Evolutionary conservation across 92 coral and sea anemone genomes (phyloP).

Genomic region (Porites lobata): DNA sequence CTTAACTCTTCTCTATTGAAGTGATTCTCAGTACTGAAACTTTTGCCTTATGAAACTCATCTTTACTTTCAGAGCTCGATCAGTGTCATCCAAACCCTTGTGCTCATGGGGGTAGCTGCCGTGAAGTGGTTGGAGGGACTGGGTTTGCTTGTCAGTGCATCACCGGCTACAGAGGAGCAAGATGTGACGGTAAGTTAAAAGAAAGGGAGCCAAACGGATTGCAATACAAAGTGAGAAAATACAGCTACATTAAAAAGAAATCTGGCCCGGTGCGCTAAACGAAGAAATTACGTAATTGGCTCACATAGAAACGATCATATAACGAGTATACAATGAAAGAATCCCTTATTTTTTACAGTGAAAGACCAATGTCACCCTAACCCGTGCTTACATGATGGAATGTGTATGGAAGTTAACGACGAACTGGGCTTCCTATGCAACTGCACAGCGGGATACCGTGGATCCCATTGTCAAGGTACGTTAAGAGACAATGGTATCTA

Average conservation of each 20-base stretch:
- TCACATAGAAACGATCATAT: too few species aligned
- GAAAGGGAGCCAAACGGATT: not conserved
- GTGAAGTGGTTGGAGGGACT: conserved; percentile 84
- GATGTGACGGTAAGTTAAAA: conserved; percentile 75
- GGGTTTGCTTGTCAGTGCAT: conserved; percentile 93
- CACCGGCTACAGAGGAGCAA: conserved; percentile 84
- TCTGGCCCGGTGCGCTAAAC: too few species aligned
- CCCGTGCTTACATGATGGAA: conserved; percentile 96
- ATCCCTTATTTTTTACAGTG: conserved; percentile 36
- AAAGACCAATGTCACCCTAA: conserved; percentile 98
- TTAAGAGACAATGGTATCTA: not conserved
- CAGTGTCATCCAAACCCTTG: conserved; percentile 98
- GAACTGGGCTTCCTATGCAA: conserved; percentile 92
- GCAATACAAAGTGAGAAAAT: too few species aligned
- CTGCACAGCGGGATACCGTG: conserved; percentile 89
- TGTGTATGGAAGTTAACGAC: conserved; percentile 87
- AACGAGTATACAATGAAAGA: too few species aligned
- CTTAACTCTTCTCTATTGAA: too few species aligned
- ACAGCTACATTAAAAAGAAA: too few species aligned
- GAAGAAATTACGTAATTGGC: too few species aligned
- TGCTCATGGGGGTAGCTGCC: conserved; percentile 87
- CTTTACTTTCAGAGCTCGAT: conserved; percentile 70
- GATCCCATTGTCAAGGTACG: conserved; percentile 89
- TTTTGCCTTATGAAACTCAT: too few species aligned
- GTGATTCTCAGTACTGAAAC: too few species aligned